These are phyloP conservation scores for Bradypodion ventrale DNA, from an alignment of 2,797 vertebrate genomes.

Conservation along the genomic window DNA sequence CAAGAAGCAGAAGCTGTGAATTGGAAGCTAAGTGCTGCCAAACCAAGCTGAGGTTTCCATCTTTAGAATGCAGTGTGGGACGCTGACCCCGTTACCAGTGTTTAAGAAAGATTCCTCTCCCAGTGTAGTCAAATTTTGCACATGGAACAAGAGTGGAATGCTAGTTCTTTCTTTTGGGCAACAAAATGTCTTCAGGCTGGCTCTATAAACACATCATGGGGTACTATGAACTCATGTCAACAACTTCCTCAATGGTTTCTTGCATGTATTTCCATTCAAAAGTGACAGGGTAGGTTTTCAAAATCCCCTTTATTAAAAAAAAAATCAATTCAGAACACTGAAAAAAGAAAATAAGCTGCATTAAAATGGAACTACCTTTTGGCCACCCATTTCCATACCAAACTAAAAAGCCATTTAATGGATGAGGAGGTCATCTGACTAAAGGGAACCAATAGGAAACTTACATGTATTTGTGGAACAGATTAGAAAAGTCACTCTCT, in stretches of 20 bases:
- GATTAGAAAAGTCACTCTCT: neutral
- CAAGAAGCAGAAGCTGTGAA: neutral
- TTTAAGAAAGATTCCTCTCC: neutral
- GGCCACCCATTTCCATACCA: neutral
- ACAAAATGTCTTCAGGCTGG: neutral
- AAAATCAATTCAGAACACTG: neutral
- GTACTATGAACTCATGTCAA: neutral
- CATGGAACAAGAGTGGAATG: neutral
- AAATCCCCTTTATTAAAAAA: neutral
- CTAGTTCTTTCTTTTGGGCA: neutral
- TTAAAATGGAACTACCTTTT: neutral
- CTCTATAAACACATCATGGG: neutral
- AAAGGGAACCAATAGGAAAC: neutral
- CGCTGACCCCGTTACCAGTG: neutral
- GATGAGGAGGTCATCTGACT: neutral
- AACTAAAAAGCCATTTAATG: no score
- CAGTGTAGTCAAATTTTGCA: neutral
- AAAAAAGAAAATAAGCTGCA: neutral
- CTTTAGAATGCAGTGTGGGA: neutral
- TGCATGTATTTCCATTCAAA: neutral
- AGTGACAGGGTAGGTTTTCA: neutral
- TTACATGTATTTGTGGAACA: neutral
- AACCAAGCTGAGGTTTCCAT: neutral
- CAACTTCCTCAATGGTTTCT: neutral
- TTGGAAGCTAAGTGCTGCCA: neutral